These are phyloP conservation scores for Nysson spinosus DNA, from an alignment of 2,888 invertebrate species.

Conservation along the genomic window DNA sequence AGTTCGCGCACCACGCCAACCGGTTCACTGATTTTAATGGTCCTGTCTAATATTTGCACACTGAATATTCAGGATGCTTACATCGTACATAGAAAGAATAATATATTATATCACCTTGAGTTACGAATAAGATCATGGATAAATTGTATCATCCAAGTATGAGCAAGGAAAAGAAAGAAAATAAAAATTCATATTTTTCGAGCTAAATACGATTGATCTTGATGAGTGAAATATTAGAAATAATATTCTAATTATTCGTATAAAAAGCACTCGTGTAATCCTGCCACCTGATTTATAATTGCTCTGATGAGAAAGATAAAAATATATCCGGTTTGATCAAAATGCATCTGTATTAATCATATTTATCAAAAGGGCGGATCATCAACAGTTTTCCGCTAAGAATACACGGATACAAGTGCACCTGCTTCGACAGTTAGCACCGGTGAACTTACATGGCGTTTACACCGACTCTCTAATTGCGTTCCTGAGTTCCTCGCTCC, in stretches of 20 bases:
- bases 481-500: slow-evolving; percentile 60
- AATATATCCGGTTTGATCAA: background rate
- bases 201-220: too few relatives aligned
- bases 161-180: background rate
- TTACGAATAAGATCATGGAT: too few relatives aligned
- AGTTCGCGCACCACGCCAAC: background rate
- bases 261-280: too few relatives aligned
- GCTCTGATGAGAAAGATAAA: too few relatives aligned
- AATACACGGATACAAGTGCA: slow-evolving; percentile 53
- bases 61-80: too few relatives aligned
- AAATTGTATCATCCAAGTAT: too few relatives aligned
- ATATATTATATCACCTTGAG: too few relatives aligned
- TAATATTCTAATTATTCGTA: background rate
- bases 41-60: background rate
- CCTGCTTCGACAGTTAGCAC: slow-evolving; percentile 66
- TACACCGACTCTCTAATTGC: slow-evolving; percentile 66
- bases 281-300: too few relatives aligned
- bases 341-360: slow-evolving; percentile 4
- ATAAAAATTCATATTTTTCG: background rate
- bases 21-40: background rate
- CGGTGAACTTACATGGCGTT: slow-evolving; percentile 51
- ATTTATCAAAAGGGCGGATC: slow-evolving; percentile 23
- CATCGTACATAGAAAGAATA: too few relatives aligned
- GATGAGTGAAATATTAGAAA: too few relatives aligned
- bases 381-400: slow-evolving; percentile 35